These are phyloP conservation scores for Haliaeetus leucogaster DNA, from an alignment of 2,113 vertebrate genomes.

Conservation along the genomic window DNA sequence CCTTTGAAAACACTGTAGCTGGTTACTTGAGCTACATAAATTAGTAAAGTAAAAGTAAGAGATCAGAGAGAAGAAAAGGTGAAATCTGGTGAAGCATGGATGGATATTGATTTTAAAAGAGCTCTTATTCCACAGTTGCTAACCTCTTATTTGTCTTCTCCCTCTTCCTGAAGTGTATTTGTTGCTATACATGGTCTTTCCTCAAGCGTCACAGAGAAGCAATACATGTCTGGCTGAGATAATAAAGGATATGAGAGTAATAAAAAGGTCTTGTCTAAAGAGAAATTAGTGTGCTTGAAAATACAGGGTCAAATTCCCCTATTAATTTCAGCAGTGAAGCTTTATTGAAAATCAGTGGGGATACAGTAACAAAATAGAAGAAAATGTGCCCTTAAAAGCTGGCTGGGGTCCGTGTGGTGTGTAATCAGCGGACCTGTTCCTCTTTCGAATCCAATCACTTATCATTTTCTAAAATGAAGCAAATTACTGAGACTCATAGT, in stretches of 20 bases:
- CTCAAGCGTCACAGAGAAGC: not conserved
- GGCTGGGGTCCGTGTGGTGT: accelerated
- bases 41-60: not conserved
- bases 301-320: not conserved
- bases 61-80: not conserved
- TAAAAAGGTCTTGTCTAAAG: not conserved
- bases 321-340: not conserved
- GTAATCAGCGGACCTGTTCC: not conserved
- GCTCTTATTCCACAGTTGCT: not conserved
- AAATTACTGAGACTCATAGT: not conserved
- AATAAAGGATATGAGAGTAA: not conserved
- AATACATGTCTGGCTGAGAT: not conserved
- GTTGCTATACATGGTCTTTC: not conserved
- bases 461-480: not conserved
- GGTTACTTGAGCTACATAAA: not conserved
- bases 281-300: not conserved
- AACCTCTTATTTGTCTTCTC: conserved; percentile 1
- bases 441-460: not conserved
- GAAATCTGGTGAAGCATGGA: not conserved
- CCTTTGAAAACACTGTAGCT: not conserved
- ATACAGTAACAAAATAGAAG: not conserved
- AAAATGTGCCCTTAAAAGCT: not conserved
- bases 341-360: not conserved
- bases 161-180: not conserved
- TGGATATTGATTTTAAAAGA: not conserved